Evolutionary conservation across 1,140 invertebrate genomes (phyloP).

Genomic region (Apis florea): DNA sequence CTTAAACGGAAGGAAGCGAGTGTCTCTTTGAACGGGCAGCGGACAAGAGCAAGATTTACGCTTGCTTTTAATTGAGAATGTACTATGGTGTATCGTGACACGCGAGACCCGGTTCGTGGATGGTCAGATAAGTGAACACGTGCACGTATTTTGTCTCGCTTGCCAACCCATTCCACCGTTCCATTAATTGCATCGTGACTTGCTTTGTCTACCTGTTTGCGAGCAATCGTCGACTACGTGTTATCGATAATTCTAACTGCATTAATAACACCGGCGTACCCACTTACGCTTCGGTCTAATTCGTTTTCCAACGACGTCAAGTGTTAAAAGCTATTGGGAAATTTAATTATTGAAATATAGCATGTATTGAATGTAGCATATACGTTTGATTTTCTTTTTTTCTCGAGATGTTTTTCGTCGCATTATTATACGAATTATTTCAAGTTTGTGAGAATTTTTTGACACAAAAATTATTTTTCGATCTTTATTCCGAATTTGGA

Average conservation of each 20-base stretch:
- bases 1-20: neutral
- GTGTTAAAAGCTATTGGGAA: neutral
- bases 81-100: neutral
- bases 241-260: neutral
- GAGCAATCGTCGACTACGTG: neutral
- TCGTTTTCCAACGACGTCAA: neutral
- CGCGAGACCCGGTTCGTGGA: constrained; percentile 11
- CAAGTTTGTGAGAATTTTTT: no score
- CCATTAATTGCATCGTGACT: neutral
- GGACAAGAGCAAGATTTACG: neutral
- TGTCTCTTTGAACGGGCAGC: neutral
- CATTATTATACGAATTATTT: no score
- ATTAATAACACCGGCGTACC: neutral
- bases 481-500: no score
- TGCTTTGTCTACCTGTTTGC: neutral
- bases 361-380: no score
- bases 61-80: neutral
- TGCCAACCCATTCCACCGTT: neutral
- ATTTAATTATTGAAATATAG: no score
- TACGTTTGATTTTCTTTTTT: no score
- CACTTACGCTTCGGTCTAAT: neutral
- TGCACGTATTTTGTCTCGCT: neutral
- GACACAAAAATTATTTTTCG: no score
- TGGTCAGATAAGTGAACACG: constrained; percentile 13
- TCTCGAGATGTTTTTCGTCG: no score